Evolutionary conservation across 2,797 vertebrate genomes (phyloP).

Genomic region (Columba guinea): DNA sequence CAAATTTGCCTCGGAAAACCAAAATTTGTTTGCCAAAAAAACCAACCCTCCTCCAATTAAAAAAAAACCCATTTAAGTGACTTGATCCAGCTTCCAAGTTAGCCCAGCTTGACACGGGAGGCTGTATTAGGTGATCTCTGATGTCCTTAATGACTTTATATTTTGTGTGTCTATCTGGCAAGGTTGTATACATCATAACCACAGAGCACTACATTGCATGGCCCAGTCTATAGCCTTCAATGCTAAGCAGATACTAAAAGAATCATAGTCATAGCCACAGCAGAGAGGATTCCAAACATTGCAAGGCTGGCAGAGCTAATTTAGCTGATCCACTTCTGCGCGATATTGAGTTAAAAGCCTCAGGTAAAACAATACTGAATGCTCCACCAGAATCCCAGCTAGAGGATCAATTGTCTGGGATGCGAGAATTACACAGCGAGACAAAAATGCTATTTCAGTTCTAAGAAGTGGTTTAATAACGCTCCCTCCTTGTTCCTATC

Average conservation of each 20-base stretch:
- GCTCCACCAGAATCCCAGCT: not conserved
- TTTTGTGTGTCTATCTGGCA: not conserved
- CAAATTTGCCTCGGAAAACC: not conserved
- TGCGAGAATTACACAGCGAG: not conserved
- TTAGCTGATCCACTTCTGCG: not conserved
- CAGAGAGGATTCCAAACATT: not conserved
- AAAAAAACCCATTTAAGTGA: rapidly evolving
- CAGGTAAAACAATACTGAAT: not conserved
- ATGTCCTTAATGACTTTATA: not conserved
- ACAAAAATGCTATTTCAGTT: not conserved
- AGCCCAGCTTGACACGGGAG: not conserved
- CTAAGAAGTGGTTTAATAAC: not conserved
- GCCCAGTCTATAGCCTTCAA: not conserved
- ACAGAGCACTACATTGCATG: not conserved
- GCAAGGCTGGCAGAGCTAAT: not conserved
- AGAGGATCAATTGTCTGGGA: not conserved
- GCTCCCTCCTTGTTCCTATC: not conserved
- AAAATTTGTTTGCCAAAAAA: not conserved
- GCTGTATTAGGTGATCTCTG: not conserved
- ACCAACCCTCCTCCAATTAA: rapidly evolving
- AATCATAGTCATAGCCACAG: not conserved
- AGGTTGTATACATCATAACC: not conserved
- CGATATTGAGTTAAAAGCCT: not conserved
- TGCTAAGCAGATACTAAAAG: not conserved
- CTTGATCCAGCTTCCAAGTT: not conserved